Conservation (phyloP, 2,113 vertebrate genomes). For the Pleuronectes platessa region DNA sequence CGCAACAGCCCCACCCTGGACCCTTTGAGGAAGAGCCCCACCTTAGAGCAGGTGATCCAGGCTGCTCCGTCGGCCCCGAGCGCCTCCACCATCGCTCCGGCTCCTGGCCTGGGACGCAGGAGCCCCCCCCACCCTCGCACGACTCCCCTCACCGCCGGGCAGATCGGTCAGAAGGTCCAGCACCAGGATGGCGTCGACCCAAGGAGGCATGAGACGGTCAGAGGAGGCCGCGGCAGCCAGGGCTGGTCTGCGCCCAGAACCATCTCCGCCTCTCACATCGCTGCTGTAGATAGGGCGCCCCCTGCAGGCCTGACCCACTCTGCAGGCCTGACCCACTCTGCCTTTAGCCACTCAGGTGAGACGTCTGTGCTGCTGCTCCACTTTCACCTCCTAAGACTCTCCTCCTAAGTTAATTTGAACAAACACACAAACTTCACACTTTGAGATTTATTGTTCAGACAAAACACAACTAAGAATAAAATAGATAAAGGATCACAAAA, state of each 20-base stretch:
- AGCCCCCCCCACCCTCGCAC: slow-evolving; percentile 80
- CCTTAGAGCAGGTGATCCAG: slow-evolving; percentile 88
- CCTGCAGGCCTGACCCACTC: slow-evolving; percentile 40
- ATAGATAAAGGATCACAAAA: too few relatives aligned
- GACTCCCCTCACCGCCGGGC: slow-evolving; percentile 25
- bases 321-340: slow-evolving; percentile 37
- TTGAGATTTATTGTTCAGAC: too few relatives aligned
- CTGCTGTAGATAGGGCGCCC: slow-evolving; percentile 47
- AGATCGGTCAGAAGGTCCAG: slow-evolving; percentile 74
- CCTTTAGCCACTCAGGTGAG: slow-evolving; percentile 63
- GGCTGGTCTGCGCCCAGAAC: slow-evolving; percentile 40
- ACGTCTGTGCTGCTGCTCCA: not conserved
- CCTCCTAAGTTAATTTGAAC: too few relatives aligned
- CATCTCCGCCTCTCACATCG: slow-evolving; percentile 31
- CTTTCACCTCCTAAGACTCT: too few relatives aligned
- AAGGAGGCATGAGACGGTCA: slow-evolving; percentile 84
- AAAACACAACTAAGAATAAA: too few relatives aligned
- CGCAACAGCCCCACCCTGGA: slow-evolving; percentile 90
- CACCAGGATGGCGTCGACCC: slow-evolving; percentile 85
- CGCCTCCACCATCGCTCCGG: slow-evolving; percentile 69
- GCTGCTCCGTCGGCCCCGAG: slow-evolving; percentile 80
- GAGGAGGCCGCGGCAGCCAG: slow-evolving; percentile 40
- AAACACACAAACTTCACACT: too few relatives aligned
- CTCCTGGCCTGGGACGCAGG: slow-evolving; percentile 83
- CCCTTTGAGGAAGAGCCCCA: slow-evolving; percentile 89